Evolutionary conservation across 1,140 invertebrate species (phyloP).

Genomic region (Wasmannia auropunctata): DNA sequence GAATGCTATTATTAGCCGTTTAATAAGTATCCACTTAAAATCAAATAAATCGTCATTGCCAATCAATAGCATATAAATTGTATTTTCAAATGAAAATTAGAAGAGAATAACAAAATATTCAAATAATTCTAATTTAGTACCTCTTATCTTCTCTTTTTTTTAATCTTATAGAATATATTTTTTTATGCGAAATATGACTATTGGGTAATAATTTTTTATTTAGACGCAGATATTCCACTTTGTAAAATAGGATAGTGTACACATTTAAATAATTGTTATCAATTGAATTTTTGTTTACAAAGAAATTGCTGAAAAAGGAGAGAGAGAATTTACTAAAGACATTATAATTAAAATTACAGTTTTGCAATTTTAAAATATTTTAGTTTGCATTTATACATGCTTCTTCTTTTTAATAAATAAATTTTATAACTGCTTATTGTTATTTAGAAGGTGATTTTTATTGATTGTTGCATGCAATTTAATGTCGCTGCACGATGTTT

Average conservation of each 20-base stretch:
- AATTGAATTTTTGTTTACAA: not conserved
- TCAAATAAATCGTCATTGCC: conserved; percentile 37
- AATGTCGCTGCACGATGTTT: not conserved
- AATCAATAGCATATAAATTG: conserved; percentile 1
- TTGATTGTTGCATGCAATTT: not conserved
- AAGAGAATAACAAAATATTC: not conserved
- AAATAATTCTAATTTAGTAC: not conserved
- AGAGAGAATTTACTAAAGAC: not conserved
- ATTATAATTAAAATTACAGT: not conserved
- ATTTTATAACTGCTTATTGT: not conserved
- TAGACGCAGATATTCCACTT: not conserved
- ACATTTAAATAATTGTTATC: not conserved
- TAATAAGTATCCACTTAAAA: conserved; percentile 27
- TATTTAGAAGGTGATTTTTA: not conserved
- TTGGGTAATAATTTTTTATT: not conserved
- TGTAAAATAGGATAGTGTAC: not conserved
- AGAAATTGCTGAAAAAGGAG: not conserved
- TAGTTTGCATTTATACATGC: not conserved
- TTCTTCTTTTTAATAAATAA: conserved; percentile 1
- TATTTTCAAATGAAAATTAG: not conserved
- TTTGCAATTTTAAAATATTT: not conserved
- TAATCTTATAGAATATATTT: not conserved
- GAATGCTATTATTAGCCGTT: conserved; percentile 11
- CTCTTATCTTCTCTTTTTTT: not conserved
- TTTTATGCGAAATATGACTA: not conserved